Evolutionary conservation across 2,888 invertebrate genomes (phyloP), one percentile per base, ranked within the genome.

Genomic region (Drosophila neonasuta): DNA sequence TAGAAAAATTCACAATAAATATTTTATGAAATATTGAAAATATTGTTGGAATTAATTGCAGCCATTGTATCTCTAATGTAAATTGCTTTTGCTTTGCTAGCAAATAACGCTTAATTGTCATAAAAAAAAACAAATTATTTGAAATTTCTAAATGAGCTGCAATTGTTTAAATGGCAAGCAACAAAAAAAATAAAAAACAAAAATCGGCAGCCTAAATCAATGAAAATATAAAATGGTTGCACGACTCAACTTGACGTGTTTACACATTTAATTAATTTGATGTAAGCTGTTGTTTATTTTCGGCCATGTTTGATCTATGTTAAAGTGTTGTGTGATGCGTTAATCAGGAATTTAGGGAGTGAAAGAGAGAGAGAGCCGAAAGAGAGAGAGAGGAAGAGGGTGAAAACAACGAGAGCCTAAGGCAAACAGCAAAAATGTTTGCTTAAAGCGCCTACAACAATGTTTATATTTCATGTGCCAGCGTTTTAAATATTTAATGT

Each of bases 401-500:
- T 13, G 55, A 36, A 6, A n/a, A n/a, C 11, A 2, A 36, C 55
- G 20, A 44, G 29, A 10, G 39, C 42, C 44, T 29, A 51, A 62
- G 10, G 34, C 68, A 67, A 69, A 56, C 58, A 71, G 8, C 45
- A 70, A 59, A 63, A 39, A 58, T 58, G 54, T 73, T 69, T 74
- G 54, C 30, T 55, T 58, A 70, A 74, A 69, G 73, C 60, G 60
- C 49, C 46, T 48, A 58, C 66, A 65, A 66, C 64, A 71, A 67
- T 74, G 65, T 74, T 71, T 68, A 62, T 68, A 73, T 59, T 77
- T 68, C 64, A 67, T 59, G 65, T 41, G 66, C 29, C 51, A 44
- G 63, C 24, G 49, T 70, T 79, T 76, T 83, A 72, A 82, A 82
- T 86, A 80, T 86, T 82, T 86, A 82, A 82, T 86, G 78, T 67